Conservation (phyloP, 2,888 invertebrate species). For the Tenthredo notha region DNA sequence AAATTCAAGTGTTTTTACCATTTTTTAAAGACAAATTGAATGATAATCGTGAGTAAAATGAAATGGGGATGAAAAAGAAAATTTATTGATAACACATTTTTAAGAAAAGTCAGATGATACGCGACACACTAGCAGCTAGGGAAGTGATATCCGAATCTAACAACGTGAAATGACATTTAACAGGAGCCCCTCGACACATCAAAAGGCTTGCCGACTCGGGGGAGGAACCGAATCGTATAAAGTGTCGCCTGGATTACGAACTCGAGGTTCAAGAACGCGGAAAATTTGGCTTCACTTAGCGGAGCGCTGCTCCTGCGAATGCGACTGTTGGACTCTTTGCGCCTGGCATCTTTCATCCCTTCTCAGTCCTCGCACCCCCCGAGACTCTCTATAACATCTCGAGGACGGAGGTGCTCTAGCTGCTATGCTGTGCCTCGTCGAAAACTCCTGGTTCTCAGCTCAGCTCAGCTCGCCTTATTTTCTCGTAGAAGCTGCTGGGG, state of each 20-base stretch:
- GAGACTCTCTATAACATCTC: background rate
- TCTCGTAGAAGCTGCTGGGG: background rate
- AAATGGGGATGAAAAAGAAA: background rate
- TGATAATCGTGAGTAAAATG: background rate
- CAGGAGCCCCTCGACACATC: slow-evolving; percentile 59
- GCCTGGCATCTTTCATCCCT: slow-evolving; percentile 22
- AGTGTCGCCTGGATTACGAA: slow-evolving; percentile 69
- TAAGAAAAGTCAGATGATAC: background rate
- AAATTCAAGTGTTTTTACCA: background rate
- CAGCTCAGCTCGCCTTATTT: background rate
- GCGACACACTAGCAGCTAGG: background rate
- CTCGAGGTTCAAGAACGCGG: slow-evolving; percentile 68
- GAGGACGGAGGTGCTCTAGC: background rate
- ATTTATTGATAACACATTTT: slow-evolving; percentile 1
- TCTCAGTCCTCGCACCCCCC: background rate
- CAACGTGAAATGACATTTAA: slow-evolving; percentile 59
- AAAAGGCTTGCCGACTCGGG: slow-evolving; percentile 56
- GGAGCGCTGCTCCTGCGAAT: slow-evolving; percentile 31
- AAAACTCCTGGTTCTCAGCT: background rate
- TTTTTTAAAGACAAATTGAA: background rate
- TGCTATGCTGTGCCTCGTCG: background rate
- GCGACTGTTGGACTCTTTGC: slow-evolving; percentile 2
- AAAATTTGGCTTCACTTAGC: slow-evolving; percentile 65
- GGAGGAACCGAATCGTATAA: slow-evolving; percentile 63
- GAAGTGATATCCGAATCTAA: background rate